Evolutionary conservation across 1,140 invertebrate species (phyloP), one percentile per base, ranked within the genome.

Genomic region (Marisa cornuarietis): DNA sequence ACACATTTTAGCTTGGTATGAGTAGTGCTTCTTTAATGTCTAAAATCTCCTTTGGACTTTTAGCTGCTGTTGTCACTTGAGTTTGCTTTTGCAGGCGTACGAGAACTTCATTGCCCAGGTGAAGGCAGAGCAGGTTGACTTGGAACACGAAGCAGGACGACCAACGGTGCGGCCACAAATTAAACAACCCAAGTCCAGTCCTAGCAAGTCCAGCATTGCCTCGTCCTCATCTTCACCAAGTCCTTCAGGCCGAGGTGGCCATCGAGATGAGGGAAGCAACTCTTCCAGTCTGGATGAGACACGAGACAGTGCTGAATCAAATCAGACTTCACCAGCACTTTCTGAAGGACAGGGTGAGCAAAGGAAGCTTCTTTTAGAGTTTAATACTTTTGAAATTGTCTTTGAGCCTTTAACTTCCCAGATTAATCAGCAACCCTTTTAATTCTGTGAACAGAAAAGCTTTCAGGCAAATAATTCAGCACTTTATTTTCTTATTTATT

Each of bases 91-190:
- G 11, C 84, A 93, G 91, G 91, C 90, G 49, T 93, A 93, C 82
- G 92, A 93, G 83, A 86, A 87, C 68, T 92, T 91, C 83, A 93
- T 93, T 76, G 84, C 87, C n/a, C 88, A 92, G 85, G 85, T 91
- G 11, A 90, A 90, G 76, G 73, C 83, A 54, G 92, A 93, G 62
- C 89, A 92, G 78, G 87, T 88, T 77, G 91, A 92, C 82, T 58
- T 58, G 16, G 88, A 91, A 80, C 83, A 88, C 65, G 86, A 87
- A 75, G 84, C 83, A 52, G 22, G 75, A 16, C 89, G 87, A 69
- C 81, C 88, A 26, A 79, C 86, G 9, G 91, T 92, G 0, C 91
- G 90, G 71, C 92, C 92, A 10, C 90, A 91, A 85, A 93, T 93
- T 62, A 92, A 93, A 83, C 91, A 92, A 75, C 92, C 92, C 26